These are phyloP conservation scores for Eulithis testata DNA, from an alignment of 2,888 invertebrate species.

Conservation along the genomic window DNA sequence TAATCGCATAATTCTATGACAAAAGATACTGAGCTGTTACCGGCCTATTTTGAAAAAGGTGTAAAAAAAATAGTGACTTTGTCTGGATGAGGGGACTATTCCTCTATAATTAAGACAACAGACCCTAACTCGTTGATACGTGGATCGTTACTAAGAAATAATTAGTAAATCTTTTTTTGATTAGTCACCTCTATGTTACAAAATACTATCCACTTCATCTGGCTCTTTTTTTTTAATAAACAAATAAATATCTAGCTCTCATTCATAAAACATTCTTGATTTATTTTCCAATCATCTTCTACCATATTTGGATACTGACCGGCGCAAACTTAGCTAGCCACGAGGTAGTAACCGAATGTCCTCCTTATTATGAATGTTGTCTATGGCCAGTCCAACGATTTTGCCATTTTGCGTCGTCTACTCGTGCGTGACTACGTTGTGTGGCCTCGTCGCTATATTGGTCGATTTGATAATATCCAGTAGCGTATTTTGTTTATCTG, in stretches of 20 bases:
- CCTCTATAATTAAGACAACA: too few species aligned
- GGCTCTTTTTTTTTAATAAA: too few species aligned
- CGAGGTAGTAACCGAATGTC: background rate
- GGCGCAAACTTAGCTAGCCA: background rate
- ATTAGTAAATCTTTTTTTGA: too few species aligned
- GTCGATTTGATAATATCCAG: constrained; percentile 25
- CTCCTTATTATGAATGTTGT: constrained; percentile 8
- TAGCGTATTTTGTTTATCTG: constrained; percentile 21
- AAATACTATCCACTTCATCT: too few species aligned
- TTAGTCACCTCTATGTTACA: too few species aligned
- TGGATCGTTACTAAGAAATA: too few species aligned
- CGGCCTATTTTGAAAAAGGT: constrained; percentile 27
- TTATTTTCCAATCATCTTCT: background rate
- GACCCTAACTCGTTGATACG: too few species aligned
- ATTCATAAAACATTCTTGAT: background rate
- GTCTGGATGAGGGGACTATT: too few species aligned
- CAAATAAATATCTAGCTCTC: too few species aligned
- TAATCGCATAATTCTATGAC: constrained; percentile 37
- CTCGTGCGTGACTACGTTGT: constrained; percentile 35
- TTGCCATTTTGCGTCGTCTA: constrained; percentile 24
- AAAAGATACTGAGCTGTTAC: constrained; percentile 30
- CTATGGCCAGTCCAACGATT: constrained; percentile 12
- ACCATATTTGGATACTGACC: background rate
- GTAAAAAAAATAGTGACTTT: constrained; percentile 14
- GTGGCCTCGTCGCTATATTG: constrained; percentile 35